phyloP scores from a whole-genome alignment of 2,888 invertebrate genomes.

The Pollenia angustigena region DNA sequence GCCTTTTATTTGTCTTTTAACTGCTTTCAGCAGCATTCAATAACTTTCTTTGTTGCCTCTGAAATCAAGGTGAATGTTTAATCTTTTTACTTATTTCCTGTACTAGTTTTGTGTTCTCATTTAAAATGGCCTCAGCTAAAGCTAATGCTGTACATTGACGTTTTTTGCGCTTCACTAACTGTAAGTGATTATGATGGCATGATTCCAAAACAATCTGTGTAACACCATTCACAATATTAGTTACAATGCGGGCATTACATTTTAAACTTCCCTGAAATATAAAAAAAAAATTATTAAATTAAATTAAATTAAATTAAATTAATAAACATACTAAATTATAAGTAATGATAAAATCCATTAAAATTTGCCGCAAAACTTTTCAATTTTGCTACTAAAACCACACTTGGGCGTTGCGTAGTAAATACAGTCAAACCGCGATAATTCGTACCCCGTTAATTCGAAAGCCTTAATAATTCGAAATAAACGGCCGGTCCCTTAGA shows the following conservation, averaged over 20 bases:
- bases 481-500: no score
- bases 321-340: no score
- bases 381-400: no score
- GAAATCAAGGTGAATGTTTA: conserved; percentile 54
- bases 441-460: no score
- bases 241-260: conserved; percentile 83
- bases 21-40: not conserved
- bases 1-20: not conserved
- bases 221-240: conserved; percentile 82
- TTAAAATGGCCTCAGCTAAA: conserved; percentile 57
- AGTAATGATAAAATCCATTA: no score
- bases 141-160: conserved; percentile 73
- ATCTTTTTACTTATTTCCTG: conserved; percentile 49
- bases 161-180: conserved; percentile 80
- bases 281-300: conserved; percentile 29
- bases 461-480: no score
- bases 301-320: no score
- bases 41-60: conserved; percentile 20
- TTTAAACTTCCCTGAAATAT: conserved; percentile 82
- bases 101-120: conserved; percentile 38
- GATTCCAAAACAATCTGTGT: conserved; percentile 83
- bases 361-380: not conserved
- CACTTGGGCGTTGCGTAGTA: no score
- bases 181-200: conserved; percentile 81
- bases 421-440: no score